phyloP scores from a whole-genome alignment of 2,888 invertebrate species.

The Acleris sparsana region DNA sequence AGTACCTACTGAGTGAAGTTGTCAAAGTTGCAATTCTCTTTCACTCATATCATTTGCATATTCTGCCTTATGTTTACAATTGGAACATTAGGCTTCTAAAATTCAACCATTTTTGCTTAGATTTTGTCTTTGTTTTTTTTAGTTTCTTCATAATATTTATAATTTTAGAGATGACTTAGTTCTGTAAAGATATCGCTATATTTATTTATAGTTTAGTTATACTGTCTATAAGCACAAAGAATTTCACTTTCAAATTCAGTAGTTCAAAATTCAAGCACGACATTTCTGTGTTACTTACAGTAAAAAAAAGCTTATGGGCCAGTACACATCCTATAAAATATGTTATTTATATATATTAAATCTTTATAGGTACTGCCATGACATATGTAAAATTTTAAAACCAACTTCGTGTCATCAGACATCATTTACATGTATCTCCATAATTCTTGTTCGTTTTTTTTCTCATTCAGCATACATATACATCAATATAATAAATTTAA shows the following conservation, averaged over 20 bases:
- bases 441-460: no score
- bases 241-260: constrained; percentile 21
- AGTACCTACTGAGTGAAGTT: constrained; percentile 50
- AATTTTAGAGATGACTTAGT: background rate
- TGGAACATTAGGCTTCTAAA: background rate
- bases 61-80: constrained; percentile 23
- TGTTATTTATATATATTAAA: no score
- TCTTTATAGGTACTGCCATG: no score
- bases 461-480: no score
- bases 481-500: no score
- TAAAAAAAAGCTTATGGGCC: background rate
- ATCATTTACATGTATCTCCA: no score
- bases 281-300: background rate
- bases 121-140: constrained; percentile 1
- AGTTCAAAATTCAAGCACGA: constrained; percentile 9
- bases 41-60: constrained; percentile 16
- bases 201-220: background rate
- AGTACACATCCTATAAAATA: no score
- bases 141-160: background rate
- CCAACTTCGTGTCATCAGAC: no score
- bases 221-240: constrained; percentile 6
- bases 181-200: constrained; percentile 9
- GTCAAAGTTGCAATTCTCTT: constrained; percentile 18
- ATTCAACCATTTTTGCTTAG: background rate
- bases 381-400: no score